Evolutionary conservation across 1,140 invertebrate species (phyloP).

Genomic region (Galleria mellonella): DNA sequence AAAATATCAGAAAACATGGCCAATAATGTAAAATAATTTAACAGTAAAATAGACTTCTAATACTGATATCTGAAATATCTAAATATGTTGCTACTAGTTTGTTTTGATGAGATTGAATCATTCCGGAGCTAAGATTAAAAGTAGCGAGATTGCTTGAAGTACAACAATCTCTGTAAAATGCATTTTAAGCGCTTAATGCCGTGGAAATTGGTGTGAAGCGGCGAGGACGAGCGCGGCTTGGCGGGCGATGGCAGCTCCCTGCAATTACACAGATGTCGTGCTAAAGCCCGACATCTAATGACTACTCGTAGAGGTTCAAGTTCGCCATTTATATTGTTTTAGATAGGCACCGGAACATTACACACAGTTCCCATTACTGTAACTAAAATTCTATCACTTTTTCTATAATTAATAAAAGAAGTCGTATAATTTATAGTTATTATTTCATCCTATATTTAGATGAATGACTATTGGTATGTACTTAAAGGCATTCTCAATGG

Average conservation of each 20-base stretch:
- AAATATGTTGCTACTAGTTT: neutral
- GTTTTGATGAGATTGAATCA: neutral
- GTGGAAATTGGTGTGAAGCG: constrained; percentile 56
- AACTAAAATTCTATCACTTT: too few species aligned
- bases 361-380: too few species aligned
- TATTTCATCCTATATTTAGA: too few species aligned
- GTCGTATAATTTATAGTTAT: too few species aligned
- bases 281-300: constrained; percentile 29
- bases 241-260: constrained; percentile 33
- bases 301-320: constrained; percentile 42
- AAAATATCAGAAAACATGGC: too few species aligned
- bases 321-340: constrained; percentile 14
- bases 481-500: too few species aligned
- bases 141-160: constrained; percentile 39
- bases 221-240: constrained; percentile 6
- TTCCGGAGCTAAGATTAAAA: constrained; percentile 28
- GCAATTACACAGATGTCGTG: constrained; percentile 61
- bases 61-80: neutral
- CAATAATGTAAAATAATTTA: too few species aligned
- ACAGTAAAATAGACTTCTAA: too few species aligned
- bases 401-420: too few species aligned
- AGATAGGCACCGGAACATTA: too few species aligned
- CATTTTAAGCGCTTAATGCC: constrained; percentile 59
- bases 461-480: too few species aligned
- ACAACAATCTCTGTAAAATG: constrained; percentile 53